These are phyloP conservation scores for Nothura maculosa DNA, from an alignment of 2,797 vertebrate genomes.

Conservation along the genomic window DNA sequence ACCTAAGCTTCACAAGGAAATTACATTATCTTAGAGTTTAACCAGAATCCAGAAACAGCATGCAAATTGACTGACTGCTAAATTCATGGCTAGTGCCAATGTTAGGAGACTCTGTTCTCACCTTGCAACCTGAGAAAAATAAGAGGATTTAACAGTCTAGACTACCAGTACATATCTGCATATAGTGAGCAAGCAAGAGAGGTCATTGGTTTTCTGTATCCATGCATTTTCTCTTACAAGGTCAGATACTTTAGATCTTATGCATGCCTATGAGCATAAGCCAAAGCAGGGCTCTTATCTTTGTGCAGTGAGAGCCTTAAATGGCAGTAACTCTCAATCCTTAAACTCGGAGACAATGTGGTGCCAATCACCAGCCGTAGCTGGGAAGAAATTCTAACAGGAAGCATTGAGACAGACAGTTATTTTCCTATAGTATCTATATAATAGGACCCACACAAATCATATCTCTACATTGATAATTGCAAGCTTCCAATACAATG, in stretches of 20 bases:
- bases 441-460: background rate
- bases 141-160: background rate
- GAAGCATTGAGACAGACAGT: background rate
- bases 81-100: background rate
- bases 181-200: background rate
- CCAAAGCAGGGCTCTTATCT: background rate
- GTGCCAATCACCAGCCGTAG: background rate
- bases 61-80: background rate
- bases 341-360: background rate
- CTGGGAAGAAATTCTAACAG: background rate
- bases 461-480: background rate
- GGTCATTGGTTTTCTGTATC: background rate
- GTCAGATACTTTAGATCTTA: background rate
- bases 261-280: background rate
- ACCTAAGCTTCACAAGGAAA: background rate
- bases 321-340: background rate
- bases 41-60: background rate
- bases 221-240: background rate
- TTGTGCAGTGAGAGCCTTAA: background rate
- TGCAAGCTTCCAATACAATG: background rate
- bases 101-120: background rate
- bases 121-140: background rate
- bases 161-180: background rate
- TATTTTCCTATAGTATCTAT: background rate
- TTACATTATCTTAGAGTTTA: background rate